A percentile compares a stretch with the other conserved stretches of the same genome.
These are phyloP conservation scores for Lepisosteus oculatus DNA, from an alignment of 2,113 vertebrate genomes.

Conservation along the genomic window DNA sequence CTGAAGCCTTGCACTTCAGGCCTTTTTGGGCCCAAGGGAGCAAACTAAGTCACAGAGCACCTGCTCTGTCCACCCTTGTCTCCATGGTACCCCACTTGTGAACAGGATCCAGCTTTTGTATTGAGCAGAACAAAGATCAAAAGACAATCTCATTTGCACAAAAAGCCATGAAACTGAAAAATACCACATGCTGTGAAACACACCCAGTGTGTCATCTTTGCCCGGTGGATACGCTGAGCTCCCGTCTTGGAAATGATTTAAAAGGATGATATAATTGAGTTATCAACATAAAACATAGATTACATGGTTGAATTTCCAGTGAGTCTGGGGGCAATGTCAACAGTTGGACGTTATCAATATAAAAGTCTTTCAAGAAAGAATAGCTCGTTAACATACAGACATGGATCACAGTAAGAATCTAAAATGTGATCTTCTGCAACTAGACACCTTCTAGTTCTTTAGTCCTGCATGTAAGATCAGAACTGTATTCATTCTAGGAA, in stretches of 20 bases:
- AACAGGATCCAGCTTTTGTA: neutral
- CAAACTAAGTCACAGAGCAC: neutral
- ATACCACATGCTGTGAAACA: neutral
- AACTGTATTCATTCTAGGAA: no score
- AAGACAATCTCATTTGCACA: neutral
- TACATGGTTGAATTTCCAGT: no score
- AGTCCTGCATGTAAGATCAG: slow-evolving; percentile 2
- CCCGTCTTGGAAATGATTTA: neutral
- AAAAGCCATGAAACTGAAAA: neutral
- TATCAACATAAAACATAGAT: no score
- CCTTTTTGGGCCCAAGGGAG: neutral
- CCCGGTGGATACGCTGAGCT: neutral
- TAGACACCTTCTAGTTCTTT: neutral
- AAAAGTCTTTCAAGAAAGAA: neutral
- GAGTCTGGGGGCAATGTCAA: no score
- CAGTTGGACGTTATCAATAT: no score
- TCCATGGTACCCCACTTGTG: neutral
- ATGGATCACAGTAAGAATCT: no score
- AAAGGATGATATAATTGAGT: no score
- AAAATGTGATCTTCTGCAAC: neutral
- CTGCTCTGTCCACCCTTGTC: neutral
- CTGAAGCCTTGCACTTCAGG: no score
- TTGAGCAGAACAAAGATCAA: neutral
- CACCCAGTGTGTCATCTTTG: neutral
- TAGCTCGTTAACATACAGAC: no score